A percentile compares a stretch with the other conserved stretches of the same genome.
phyloP scores from a whole-genome alignment of 2,888 invertebrate species.

The Macrophya alboannulata region DNA sequence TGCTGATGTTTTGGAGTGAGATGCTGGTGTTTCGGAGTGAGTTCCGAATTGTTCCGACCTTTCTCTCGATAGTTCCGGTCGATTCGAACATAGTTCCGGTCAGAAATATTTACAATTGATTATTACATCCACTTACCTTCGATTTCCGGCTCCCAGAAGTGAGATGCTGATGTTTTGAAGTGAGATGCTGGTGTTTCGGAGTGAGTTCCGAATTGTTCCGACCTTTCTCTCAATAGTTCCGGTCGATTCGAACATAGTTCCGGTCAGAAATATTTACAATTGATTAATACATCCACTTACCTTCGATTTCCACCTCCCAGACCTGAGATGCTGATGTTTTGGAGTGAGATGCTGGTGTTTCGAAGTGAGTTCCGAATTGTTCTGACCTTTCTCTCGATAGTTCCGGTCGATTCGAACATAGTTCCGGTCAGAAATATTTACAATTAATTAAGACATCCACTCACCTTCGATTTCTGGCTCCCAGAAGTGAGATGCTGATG shows the following conservation, averaged over 20 bases:
- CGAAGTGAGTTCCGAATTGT: neutral
- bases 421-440: neutral
- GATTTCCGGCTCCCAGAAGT: neutral
- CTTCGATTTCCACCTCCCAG: neutral
- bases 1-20: neutral
- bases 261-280: neutral
- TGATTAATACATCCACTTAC: neutral
- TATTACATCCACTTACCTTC: neutral
- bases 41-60: too few relatives aligned
- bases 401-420: neutral
- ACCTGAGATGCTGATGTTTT: neutral
- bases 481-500: neutral
- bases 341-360: constrained; percentile 6
- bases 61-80: too few relatives aligned
- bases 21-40: neutral
- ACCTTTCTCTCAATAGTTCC: neutral
- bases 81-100: too few relatives aligned
- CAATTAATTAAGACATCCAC: neutral
- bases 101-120: neutral
- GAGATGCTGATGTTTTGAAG: neutral
- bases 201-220: neutral
- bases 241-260: neutral
- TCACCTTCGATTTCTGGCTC: neutral
- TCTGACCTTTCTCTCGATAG: neutral
- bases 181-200: constrained; percentile 1